Percentiles rank a stretch among this genome's conserved stretches.
These are phyloP conservation scores for Bergia sp. DNA, from an alignment of 92 coral and sea anemone species.

Conservation along the genomic window DNA sequence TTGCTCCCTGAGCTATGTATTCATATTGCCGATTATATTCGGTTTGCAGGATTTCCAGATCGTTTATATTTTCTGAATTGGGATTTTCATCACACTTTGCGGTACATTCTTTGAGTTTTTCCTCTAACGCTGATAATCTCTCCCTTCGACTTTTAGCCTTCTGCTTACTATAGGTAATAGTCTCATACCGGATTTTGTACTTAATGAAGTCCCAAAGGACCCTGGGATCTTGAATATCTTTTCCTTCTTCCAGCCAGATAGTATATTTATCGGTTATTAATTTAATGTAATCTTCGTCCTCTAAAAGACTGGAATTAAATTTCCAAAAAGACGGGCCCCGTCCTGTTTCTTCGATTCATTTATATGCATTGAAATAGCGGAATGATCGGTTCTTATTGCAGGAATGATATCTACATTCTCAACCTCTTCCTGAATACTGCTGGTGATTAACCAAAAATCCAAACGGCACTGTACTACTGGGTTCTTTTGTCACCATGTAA, in stretches of 20 bases:
- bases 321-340: constrained; percentile 37
- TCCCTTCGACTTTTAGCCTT: constrained; percentile 39
- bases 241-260: constrained; percentile 23
- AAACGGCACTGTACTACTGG: constrained; percentile 24
- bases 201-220: constrained; percentile 48
- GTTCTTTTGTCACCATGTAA: constrained; percentile 50
- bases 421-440: neutral
- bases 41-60: too few species aligned
- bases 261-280: constrained; percentile 23
- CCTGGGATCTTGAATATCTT: constrained; percentile 22
- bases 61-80: too few species aligned
- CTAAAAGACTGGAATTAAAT: constrained; percentile 21
- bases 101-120: neutral
- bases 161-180: constrained; percentile 41
- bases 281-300: neutral
- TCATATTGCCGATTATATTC: too few species aligned
- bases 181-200: constrained; percentile 44
- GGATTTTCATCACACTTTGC: too few species aligned
- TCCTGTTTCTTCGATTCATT: neutral
- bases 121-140: neutral
- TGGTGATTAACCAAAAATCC: constrained; percentile 29
- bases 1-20: too few species aligned
- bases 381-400: constrained; percentile 21
- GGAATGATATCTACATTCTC: constrained; percentile 37
- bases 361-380: constrained; percentile 12